Base-by-base conservation (phyloP, 2,113 vertebrate species). In the Trematomus loennbergii region DNA sequence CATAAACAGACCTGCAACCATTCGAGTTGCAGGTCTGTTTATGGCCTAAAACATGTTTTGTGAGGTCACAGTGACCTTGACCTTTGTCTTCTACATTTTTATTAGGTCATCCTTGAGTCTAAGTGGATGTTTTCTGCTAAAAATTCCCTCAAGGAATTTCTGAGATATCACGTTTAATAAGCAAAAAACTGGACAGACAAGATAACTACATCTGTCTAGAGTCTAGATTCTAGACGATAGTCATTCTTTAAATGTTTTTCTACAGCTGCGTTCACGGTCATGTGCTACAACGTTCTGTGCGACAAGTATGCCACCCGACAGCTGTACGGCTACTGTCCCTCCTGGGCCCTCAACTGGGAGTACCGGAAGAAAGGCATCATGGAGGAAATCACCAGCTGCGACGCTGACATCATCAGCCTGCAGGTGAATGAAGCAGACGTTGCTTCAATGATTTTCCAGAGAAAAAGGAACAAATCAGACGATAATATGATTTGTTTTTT, bases 351-450 rank as follows among this genome's bases (percentile, higher is more conserved):
- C 86, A 98, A 97, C 36, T 99, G 98, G 98, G 98, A 99, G 94
- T 99, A 99, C 82, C 95, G 98, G 66, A 99, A 99, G 95, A 99
- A 99, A 90, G 98, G 98, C 93, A 99, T 99, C 94, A 98, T 99
- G 98, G 98, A 99, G 95, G 98, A 99, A 79, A 99, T 99, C 36
- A 96, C 97, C 89, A 96, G 94, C 95, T 99, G 97, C 75, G 97
- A 99, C 52, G 97, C 98, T 54, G 98, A 99, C 93, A 98, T 99
- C 94, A 97, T 99, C 90, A 99, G 97, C 89, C 85, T 86, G 59
- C 89, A 93, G 93, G 93, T 92, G 18, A 75, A 33, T 0, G 13
- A 57, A 12, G 67, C 4, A 12, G 52, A 55, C 67, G 4, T 16
- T 12, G 3, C 55, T 55, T 69, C 18, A 5, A 25, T 12, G n/a